A percentile compares a stretch with the other conserved stretches of the same genome.
These are phyloP conservation scores for Gallinago nigripennis DNA, from an alignment of 2,797 vertebrate genomes.

Conservation along the genomic window DNA sequence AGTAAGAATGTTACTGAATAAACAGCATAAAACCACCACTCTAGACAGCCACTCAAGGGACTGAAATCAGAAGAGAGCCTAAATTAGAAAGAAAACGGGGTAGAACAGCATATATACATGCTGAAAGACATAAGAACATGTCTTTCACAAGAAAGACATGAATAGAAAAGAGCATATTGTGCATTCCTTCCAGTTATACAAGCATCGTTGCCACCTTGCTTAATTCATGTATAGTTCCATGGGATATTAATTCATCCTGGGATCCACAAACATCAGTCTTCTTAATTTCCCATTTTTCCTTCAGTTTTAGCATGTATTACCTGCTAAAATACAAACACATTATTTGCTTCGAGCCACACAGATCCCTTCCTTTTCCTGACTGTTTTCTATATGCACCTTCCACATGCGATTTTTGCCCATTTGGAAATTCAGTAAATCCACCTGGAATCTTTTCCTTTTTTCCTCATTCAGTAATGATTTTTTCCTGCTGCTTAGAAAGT, in stretches of 20 bases:
- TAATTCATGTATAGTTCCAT: neutral
- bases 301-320: neutral
- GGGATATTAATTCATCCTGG: neutral
- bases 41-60: neutral
- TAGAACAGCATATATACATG: neutral
- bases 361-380: neutral
- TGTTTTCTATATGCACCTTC: neutral
- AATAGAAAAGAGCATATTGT: neutral
- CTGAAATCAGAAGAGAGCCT: neutral
- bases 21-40: slow-evolving; percentile 15
- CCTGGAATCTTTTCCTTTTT: neutral
- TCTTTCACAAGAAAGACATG: neutral
- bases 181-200: neutral
- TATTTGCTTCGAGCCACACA: neutral
- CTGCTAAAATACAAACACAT: neutral
- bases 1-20: neutral
- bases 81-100: neutral
- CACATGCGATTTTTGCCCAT: neutral
- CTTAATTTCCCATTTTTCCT: neutral
- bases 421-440: neutral
- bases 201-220: neutral
- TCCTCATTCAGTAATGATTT: neutral
- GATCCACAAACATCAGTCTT: neutral
- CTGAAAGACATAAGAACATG: too few species aligned
- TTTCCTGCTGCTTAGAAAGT: neutral